Evolutionary conservation across 2,888 invertebrate species (phyloP).

Genomic region (Drosophila heteroneura): DNA sequence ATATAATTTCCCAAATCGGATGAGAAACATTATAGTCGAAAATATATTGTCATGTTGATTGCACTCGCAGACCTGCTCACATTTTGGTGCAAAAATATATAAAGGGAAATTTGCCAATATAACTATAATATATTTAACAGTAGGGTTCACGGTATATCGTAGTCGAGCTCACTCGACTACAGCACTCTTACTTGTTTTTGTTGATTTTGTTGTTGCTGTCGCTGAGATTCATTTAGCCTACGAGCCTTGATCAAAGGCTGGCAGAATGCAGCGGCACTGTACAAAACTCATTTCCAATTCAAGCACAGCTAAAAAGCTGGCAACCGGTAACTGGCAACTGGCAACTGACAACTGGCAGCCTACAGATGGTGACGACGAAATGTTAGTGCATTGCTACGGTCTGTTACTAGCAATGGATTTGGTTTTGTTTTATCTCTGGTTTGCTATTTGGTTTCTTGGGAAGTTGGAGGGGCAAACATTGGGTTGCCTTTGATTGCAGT

Average conservation of each 20-base stretch:
- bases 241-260: slow-evolving; percentile 17
- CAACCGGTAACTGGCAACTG: background rate
- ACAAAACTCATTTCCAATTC: slow-evolving; percentile 55
- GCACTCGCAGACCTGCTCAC: too few relatives aligned
- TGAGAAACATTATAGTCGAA: too few relatives aligned
- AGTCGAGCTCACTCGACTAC: too few relatives aligned
- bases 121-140: too few relatives aligned
- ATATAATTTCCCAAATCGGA: too few relatives aligned
- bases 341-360: slow-evolving; percentile 3
- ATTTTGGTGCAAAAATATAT: too few relatives aligned
- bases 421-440: slow-evolving; percentile 9
- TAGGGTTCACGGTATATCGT: too few relatives aligned
- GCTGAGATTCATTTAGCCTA: slow-evolving; percentile 70
- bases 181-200: background rate
- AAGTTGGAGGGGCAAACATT: slow-evolving; percentile 1
- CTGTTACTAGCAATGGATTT: slow-evolving; percentile 34
- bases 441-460: background rate
- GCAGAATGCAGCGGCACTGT: slow-evolving; percentile 35
- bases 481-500: slow-evolving; percentile 36
- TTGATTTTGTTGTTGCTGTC: slow-evolving; percentile 21
- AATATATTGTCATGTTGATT: too few relatives aligned
- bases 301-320: slow-evolving; percentile 1
- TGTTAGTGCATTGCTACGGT: slow-evolving; percentile 39
- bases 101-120: too few relatives aligned
- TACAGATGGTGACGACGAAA: slow-evolving; percentile 6